Conservation (phyloP, 2,888 invertebrate genomes). For the Andricus curvator region DNA sequence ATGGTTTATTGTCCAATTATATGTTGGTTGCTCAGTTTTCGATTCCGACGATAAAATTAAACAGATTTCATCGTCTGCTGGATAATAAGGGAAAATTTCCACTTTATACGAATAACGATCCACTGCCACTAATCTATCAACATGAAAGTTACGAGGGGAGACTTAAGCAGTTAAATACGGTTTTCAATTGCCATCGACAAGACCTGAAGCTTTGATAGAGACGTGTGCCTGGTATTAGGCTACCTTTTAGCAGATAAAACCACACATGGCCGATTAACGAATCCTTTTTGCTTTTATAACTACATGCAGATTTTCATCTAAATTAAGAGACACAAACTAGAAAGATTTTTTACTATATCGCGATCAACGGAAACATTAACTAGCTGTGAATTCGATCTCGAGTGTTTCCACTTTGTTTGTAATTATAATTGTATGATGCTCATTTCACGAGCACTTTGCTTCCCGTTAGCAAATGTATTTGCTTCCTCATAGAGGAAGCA, state of each 20-base stretch:
- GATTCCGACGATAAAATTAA: slow-evolving; percentile 53
- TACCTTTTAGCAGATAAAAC: slow-evolving; percentile 18
- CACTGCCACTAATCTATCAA: slow-evolving; percentile 46
- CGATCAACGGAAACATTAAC: too few relatives aligned
- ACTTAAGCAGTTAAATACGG: slow-evolving; percentile 64
- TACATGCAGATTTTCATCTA: background rate
- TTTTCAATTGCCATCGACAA: slow-evolving; percentile 53
- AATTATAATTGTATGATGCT: too few relatives aligned
- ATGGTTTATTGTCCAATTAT: slow-evolving; percentile 57
- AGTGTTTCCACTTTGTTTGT: too few relatives aligned
- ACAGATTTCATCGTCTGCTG: slow-evolving; percentile 53
- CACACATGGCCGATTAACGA: slow-evolving; percentile 4
- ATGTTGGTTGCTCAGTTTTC: slow-evolving; percentile 39
- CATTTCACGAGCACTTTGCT: too few relatives aligned
- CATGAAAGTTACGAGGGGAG: slow-evolving; percentile 51
- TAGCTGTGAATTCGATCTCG: too few relatives aligned
- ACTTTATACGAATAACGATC: slow-evolving; percentile 41
- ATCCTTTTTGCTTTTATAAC: background rate
- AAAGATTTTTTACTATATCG: too few relatives aligned
- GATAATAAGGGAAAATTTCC: slow-evolving; percentile 43
- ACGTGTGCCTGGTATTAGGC: slow-evolving; percentile 27
- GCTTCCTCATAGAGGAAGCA: too few relatives aligned
- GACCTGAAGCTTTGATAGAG: slow-evolving; percentile 31
- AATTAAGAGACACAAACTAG: background rate
- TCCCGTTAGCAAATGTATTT: too few relatives aligned